Base-by-base conservation (phyloP, 35 echinoderm and acorn worm species). In the Heliocidaris erythrogramma region DNA sequence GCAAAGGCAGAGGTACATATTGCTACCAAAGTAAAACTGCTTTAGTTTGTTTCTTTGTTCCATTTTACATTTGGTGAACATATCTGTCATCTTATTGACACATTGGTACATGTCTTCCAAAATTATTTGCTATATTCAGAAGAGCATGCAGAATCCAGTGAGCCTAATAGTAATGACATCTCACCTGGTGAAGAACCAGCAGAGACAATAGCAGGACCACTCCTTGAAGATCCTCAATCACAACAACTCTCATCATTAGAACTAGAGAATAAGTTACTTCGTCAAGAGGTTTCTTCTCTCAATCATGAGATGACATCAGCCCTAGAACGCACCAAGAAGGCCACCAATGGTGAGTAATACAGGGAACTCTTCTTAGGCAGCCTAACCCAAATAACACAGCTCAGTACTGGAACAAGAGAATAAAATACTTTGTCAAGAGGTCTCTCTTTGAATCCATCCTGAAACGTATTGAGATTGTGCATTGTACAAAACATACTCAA, bases 291-390 rank as follows among this genome's bases (percentile, higher is more conserved):
- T 9, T 91, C 94, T 14, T 99, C 98, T 12, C 88, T 99, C 17
- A 99, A 99, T 89, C 97, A 99, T 60, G 98, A 99, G 88, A 99
- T 99, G 98, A 95, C 96, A 35, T 90, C 98, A 50, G 98, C 97
- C 1, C 89, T 97, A 42, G 87, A 94, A 21, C 97, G 98, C 69
- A 94, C 97, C 27, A 97, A 97, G 92, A 97, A 95, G 92, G 94
- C 98, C 69, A 95, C 97, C 13, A 89, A 27, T 89, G 87, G 87
- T 89, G 8, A 89, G 87, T 86, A 13, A 56, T 52, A 56, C 52
- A 52, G 0, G 8, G 35, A 52, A 52, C 7, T 52, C 7, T 52
- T 52, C 1, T 10, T 8, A 52, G 35, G 49, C 12, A 52, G 7
- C 52, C 52, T 56, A 56, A 56, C 52, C 14, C 14, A 13, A 56